A percentile compares a stretch with the other conserved stretches of the same genome.
Conservation (phyloP, 2,113 vertebrate species). For the Dicrurus megarhynchus region DNA sequence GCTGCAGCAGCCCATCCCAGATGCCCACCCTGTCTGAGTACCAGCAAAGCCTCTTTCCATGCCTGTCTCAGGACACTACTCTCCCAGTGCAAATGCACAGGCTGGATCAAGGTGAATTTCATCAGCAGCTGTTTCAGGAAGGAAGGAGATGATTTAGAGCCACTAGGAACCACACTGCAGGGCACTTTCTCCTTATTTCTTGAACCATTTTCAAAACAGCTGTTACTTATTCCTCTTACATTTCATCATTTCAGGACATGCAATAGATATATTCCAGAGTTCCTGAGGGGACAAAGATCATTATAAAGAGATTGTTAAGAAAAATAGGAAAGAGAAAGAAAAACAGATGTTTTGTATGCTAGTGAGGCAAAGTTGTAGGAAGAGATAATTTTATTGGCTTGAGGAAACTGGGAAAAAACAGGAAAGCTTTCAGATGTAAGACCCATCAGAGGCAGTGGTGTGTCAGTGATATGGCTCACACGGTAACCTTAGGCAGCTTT, state of each 20-base stretch:
- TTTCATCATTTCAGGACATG: constrained; percentile 20
- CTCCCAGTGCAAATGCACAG: neutral
- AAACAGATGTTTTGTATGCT: neutral
- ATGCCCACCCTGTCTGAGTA: neutral
- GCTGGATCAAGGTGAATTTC: neutral
- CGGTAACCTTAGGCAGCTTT: neutral
- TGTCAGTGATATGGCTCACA: neutral
- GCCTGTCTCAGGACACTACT: neutral
- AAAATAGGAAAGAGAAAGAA: neutral
- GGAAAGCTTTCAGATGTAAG: neutral
- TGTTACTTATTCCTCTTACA: constrained; percentile 22
- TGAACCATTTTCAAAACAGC: constrained; percentile 49
- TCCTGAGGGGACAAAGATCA: neutral
- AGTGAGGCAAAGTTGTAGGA: neutral
- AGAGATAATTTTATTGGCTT: neutral
- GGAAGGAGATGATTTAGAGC: neutral
- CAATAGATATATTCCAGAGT: constrained; percentile 10
- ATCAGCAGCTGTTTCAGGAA: neutral
- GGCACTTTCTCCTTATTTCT: constrained; percentile 12
- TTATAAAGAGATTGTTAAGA: neutral
- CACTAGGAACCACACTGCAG: neutral
- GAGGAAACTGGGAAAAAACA: neutral
- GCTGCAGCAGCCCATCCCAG: neutral
- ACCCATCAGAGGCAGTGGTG: neutral
- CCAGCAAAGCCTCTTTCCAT: neutral